These are phyloP conservation scores for Actenoides hombroni DNA, from an alignment of 2,113 vertebrate genomes.

Conservation along the genomic window DNA sequence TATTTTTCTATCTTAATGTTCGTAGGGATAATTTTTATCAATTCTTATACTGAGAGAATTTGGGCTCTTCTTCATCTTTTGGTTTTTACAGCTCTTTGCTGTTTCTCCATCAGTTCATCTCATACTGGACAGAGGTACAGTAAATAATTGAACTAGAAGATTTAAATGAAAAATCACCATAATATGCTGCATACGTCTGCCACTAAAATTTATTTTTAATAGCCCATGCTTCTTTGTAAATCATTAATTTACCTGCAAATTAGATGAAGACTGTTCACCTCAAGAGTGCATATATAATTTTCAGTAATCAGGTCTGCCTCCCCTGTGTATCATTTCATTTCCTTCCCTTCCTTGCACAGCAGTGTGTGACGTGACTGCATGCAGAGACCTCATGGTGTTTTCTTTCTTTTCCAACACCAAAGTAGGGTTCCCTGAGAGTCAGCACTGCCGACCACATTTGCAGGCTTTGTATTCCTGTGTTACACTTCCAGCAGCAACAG, in stretches of 20 bases:
- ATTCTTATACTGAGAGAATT: background rate
- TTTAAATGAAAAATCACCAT: background rate
- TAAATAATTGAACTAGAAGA: background rate
- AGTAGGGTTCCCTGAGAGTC: background rate
- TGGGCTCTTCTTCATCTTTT: background rate
- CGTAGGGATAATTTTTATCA: background rate
- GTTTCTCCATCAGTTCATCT: background rate
- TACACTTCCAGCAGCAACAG: background rate
- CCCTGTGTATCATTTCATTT: slow-evolving; percentile 64
- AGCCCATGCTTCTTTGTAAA: background rate
- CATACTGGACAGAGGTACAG: background rate
- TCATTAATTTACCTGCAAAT: slow-evolving; percentile 48
- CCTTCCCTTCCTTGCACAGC: slow-evolving; percentile 51
- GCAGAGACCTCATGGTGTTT: background rate
- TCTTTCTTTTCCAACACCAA: background rate
- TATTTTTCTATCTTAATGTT: background rate
- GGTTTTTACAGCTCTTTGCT: background rate
- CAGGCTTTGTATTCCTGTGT: background rate
- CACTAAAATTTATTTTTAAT: background rate
- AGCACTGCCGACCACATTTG: background rate
- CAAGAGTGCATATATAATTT: slow-evolving; percentile 28
- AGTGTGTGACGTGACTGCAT: background rate
- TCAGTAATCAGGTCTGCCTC: slow-evolving; percentile 55
- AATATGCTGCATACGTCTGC: background rate
- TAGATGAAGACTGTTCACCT: slow-evolving; percentile 24